A percentile compares a stretch with the other conserved stretches of the same genome.
These are phyloP conservation scores for Microplitis mediator DNA, from an alignment of 1,140 invertebrate genomes.

Conservation along the genomic window DNA sequence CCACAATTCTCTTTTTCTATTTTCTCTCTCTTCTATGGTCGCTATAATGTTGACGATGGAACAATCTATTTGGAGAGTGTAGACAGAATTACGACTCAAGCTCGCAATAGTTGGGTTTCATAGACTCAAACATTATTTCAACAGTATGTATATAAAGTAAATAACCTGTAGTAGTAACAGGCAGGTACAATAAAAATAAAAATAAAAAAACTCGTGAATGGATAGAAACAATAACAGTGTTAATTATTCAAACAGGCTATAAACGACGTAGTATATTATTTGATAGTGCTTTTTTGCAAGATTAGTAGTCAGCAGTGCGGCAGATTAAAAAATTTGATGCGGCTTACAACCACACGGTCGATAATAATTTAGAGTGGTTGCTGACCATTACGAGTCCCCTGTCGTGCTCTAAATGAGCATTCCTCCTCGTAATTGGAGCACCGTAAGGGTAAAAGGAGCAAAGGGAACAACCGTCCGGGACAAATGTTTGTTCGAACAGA, in stretches of 20 bases:
- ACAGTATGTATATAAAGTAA: background rate
- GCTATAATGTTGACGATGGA: background rate
- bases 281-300: too few species aligned
- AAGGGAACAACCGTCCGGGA: background rate
- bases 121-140: background rate
- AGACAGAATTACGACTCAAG: background rate
- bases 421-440: constrained; percentile 39
- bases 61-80: background rate
- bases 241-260: too few species aligned
- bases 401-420: constrained; percentile 37
- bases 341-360: constrained; percentile 7
- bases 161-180: background rate
- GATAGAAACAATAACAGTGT: too few species aligned
- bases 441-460: background rate
- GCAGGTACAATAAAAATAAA: background rate
- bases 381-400: constrained; percentile 30
- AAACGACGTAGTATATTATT: too few species aligned
- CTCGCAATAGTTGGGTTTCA: background rate
- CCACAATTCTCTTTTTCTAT: background rate
- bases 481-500: constrained; percentile 1
- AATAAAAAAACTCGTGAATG: background rate
- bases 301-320: too few species aligned
- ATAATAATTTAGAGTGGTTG: constrained; percentile 36
- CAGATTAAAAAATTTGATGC: background rate
- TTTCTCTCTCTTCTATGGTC: background rate